Base-by-base conservation (phyloP, 2,888 invertebrate species). In the Temnothorax ravouxi region DNA sequence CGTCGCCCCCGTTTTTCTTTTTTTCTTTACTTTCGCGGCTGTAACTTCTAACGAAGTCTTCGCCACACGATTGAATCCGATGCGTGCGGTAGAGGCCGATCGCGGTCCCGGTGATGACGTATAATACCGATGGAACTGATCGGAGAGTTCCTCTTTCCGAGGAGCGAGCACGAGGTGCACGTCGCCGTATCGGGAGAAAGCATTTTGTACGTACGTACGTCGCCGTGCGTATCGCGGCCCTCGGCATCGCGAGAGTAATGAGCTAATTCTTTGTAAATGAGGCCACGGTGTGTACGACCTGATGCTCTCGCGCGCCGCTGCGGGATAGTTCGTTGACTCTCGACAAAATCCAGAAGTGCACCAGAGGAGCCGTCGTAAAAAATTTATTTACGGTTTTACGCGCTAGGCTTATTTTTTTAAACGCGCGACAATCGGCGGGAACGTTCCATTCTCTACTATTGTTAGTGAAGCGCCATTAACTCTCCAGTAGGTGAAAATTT, bases 141-240 rank as follows among this genome's bases (percentile, higher is more conserved):
- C 85, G 71, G 85, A 87, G 82, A 85, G 79, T 81, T 77, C 67
- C 56, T 86, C 76, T 87, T 67, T 89, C 85, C 89, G 83, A 84
- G 84, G 88, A 88, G 64, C 85, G 88, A 80, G 66, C 85, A 83
- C 79, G 69, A 41, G 29, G 18, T 80, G 80, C 80, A 83, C 67
- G 71, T 50, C 54, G 50, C 44, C 66, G 56, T 86, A 85, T 86
- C 76, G 59, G 77, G 88, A 85, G 90, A 90, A 90, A 90, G 88
- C 87, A 90, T 86, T 90, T 87, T 64, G 50, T 81, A 77, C 21
- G 62, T 81, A 77, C 21, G 62, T 25, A 44, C 76, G 59, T 77
- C 59, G 72, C 41, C 50, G 18, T 18, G 44, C 71, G 67, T 77
- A 69, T 79, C 79, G 44, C 79, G 77, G 21, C 21, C 56, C 69